Evolutionary conservation across 2,797 vertebrate species (phyloP).

Genomic region (Chiloscyllium punctatum): DNA sequence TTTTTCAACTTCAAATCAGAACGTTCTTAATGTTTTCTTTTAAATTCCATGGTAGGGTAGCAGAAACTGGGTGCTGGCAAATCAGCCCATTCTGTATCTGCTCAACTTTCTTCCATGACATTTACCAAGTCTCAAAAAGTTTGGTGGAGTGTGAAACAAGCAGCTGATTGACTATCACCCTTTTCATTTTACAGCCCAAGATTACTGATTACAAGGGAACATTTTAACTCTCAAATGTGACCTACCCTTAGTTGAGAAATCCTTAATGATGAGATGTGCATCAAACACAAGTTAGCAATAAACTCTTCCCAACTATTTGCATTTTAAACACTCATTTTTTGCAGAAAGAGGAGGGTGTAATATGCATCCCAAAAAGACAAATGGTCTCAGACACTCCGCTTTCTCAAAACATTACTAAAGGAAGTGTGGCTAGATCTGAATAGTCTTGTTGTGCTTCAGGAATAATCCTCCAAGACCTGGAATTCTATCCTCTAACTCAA

Average conservation of each 20-base stretch:
- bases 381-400: background rate
- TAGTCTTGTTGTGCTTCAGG: too few species aligned
- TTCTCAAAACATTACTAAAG: background rate
- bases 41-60: background rate
- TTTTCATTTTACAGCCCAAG: background rate
- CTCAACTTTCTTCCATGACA: background rate
- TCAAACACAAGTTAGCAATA: background rate
- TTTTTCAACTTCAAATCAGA: background rate
- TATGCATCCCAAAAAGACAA: background rate
- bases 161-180: background rate
- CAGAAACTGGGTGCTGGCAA: background rate
- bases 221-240: background rate
- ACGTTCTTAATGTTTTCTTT: background rate
- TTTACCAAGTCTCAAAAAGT: background rate
- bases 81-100: background rate
- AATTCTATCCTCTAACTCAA: background rate
- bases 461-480: background rate
- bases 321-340: background rate
- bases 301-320: background rate
- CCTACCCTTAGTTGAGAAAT: background rate
- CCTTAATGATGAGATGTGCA: background rate
- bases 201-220: background rate
- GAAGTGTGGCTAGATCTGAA: background rate
- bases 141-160: background rate
- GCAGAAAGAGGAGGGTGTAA: background rate